Conservation (phyloP, 1,140 invertebrate species). For the Camponotus floridanus region DNA sequence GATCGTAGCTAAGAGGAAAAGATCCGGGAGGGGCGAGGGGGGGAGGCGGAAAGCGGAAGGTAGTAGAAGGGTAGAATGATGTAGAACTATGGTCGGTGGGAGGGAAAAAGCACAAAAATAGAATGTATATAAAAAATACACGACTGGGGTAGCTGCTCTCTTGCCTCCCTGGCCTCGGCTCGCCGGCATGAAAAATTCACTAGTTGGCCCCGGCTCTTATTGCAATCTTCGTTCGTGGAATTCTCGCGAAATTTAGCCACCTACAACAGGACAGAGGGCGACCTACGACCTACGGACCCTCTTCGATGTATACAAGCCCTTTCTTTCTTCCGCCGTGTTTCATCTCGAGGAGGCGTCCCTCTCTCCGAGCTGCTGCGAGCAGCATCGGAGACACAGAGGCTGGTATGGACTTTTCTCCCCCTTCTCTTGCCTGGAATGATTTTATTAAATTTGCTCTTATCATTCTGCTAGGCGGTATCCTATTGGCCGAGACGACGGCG, state of each 20-base stretch:
- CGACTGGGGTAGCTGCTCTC: conserved; percentile 14
- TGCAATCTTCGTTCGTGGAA: conserved; percentile 57
- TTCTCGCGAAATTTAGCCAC: conserved; percentile 63
- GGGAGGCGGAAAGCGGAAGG: neutral
- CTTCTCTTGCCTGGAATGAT: conserved; percentile 57
- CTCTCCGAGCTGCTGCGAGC: conserved; percentile 40
- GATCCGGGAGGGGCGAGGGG: neutral
- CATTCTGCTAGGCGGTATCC: conserved; percentile 54
- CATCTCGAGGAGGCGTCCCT: conserved; percentile 58
- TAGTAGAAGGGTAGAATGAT: conserved; percentile 33
- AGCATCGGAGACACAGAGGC: conserved; percentile 47
- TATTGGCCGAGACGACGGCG: conserved; percentile 32
- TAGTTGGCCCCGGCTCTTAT: conserved; percentile 58
- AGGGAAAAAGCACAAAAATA: conserved; percentile 57
- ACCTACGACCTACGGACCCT: neutral
- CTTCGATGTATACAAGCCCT: conserved; percentile 36
- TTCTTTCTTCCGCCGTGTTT: conserved; percentile 61
- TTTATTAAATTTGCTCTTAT: conserved; percentile 76
- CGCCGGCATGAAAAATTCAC: conserved; percentile 68
- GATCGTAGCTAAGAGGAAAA: conserved; percentile 19
- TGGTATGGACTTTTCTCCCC: conserved; percentile 19
- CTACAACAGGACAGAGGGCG: conserved; percentile 46
- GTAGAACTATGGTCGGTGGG: conserved; percentile 14
- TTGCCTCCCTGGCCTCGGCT: conserved; percentile 18
- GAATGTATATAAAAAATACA: conserved; percentile 65